Percentiles rank a stretch among this genome's conserved stretches.
Conservation (phyloP, 2,888 invertebrate genomes). For the Caenorhabditis sp. region DNA sequence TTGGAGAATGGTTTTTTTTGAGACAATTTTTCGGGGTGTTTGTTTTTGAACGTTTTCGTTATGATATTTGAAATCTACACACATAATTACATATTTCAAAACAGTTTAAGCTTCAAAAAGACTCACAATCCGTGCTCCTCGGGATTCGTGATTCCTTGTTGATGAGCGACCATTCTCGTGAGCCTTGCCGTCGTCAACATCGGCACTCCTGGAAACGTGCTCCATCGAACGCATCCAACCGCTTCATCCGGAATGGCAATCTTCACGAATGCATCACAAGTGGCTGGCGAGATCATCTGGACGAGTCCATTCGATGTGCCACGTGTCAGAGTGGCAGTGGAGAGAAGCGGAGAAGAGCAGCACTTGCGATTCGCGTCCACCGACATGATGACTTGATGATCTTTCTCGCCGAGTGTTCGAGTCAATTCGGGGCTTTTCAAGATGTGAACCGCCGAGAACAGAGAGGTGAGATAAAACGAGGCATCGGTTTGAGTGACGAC, state of each 20-base stretch:
- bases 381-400: constrained; percentile 33
- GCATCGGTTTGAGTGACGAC: constrained; percentile 89
- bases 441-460: constrained; percentile 94
- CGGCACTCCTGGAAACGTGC: constrained; percentile 92
- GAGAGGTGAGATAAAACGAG: constrained; percentile 94
- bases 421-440: constrained; percentile 87
- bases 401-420: constrained; percentile 67
- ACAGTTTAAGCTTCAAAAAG: not conserved
- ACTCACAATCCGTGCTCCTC: constrained; percentile 94
- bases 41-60: no score
- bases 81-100: no score
- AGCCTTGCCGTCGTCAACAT: constrained; percentile 95
- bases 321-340: constrained; percentile 63
- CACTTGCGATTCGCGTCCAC: constrained; percentile 36
- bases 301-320: constrained; percentile 29
- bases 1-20: no score
- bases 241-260: constrained; percentile 96
- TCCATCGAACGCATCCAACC: constrained; percentile 90
- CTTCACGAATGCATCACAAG: constrained; percentile 86
- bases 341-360: constrained; percentile 61
- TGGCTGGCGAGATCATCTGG: constrained; percentile 24
- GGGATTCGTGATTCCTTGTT: constrained; percentile 95
- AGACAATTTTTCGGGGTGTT: no score
- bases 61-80: no score
- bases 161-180: constrained; percentile 93